Percentiles rank a stretch among this genome's conserved stretches.
Conservation (phyloP, 2,888 invertebrate species). For the Trachelus stipa region DNA sequence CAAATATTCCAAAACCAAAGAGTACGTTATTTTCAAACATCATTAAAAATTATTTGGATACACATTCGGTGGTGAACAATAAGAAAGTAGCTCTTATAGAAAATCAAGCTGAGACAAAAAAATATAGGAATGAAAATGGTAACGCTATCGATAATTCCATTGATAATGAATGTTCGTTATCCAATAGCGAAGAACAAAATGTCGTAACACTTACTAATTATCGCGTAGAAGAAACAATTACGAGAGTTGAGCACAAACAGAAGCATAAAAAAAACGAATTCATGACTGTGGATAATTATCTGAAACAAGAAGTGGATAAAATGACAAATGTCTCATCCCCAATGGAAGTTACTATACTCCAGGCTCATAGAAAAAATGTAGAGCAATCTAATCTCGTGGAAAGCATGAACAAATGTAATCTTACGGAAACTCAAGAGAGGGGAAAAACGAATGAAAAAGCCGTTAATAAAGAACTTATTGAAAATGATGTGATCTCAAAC, state of each 20-base stretch:
- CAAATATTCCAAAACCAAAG: constrained; percentile 44
- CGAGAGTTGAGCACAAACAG: neutral
- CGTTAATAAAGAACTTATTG: neutral
- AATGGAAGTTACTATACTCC: constrained; percentile 43
- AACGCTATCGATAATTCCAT: constrained; percentile 4
- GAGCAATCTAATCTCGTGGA: constrained; percentile 20
- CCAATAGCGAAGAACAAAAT: neutral
- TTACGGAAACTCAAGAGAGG: constrained; percentile 6
- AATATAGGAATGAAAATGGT: too few species aligned
- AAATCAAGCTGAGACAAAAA: constrained; percentile 50
- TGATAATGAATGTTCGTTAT: constrained; percentile 48
- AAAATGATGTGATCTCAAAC: neutral
- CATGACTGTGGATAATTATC: constrained; percentile 51
- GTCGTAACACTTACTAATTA: neutral
- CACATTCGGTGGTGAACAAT: constrained; percentile 23
- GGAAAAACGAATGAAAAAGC: constrained; percentile 6
- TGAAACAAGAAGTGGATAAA: constrained; percentile 37
- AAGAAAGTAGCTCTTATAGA: constrained; percentile 60
- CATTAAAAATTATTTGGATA: neutral
- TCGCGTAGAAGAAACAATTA: neutral
- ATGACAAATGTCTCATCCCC: constrained; percentile 27
- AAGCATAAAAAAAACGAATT: constrained; percentile 46
- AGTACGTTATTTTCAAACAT: constrained; percentile 41
- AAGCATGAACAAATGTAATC: constrained; percentile 14
- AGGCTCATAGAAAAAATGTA: constrained; percentile 26